phyloP scores from a whole-genome alignment of 2,888 invertebrate genomes.

The Polyommatus icarus region DNA sequence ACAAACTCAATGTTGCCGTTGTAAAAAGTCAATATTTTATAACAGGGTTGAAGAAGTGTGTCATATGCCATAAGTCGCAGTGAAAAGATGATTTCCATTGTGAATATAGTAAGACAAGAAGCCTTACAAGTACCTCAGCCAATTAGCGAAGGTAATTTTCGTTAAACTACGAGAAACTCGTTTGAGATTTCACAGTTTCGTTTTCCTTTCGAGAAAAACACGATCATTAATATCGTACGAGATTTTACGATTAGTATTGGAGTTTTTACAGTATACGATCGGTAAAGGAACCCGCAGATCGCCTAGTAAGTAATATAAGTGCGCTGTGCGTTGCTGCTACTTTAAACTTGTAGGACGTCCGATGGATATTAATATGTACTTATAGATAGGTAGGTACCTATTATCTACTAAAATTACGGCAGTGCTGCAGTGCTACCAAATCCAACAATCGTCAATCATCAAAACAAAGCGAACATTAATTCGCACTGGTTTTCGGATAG shows the following conservation, averaged over 20 bases:
- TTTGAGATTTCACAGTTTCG: conserved; percentile 1
- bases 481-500: too few species aligned
- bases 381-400: too few species aligned
- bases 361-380: too few species aligned
- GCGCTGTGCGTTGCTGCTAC: too few species aligned
- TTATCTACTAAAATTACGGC: too few species aligned
- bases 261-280: neutral
- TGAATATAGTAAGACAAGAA: conserved; percentile 1
- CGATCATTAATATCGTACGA: neutral
- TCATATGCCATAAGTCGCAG: neutral
- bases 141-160: conserved; percentile 6
- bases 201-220: neutral
- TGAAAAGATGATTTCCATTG: conserved; percentile 1
- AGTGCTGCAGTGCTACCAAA: too few species aligned
- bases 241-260: neutral
- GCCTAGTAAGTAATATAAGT: too few species aligned
- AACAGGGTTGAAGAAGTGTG: conserved; percentile 2
- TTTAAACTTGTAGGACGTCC: too few species aligned
- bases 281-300: neutral
- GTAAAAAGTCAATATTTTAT: neutral
- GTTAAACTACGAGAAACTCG: neutral
- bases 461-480: too few species aligned
- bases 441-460: too few species aligned
- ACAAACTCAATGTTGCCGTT: neutral
- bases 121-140: neutral